phyloP scores from a whole-genome alignment of 2,797 vertebrate species.

The Microhierax caerulescens region DNA sequence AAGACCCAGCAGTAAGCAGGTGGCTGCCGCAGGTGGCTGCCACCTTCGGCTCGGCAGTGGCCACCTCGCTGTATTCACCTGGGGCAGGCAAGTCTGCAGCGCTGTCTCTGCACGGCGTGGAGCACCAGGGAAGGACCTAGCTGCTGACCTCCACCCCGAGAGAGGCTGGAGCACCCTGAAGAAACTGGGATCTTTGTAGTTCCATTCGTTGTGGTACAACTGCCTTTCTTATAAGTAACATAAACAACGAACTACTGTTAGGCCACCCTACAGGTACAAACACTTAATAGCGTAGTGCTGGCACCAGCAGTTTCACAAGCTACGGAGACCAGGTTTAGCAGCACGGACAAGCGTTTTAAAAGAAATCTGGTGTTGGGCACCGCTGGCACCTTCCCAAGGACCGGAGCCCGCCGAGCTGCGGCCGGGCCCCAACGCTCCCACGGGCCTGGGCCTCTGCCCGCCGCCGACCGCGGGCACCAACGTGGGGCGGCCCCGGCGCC shows the following conservation, averaged over 20 bases:
- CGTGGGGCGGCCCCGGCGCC: no score
- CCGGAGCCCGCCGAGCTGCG: background rate
- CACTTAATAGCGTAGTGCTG: background rate
- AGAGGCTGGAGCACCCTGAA: background rate
- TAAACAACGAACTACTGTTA: fast-evolving
- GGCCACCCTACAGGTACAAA: background rate
- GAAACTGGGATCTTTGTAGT: fast-evolving
- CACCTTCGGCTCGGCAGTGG: background rate
- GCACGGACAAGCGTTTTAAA: background rate
- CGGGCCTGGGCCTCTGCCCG: no score
- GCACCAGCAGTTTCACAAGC: background rate
- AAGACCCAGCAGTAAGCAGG: background rate
- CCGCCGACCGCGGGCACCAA: no score
- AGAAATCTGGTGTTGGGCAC: fast-evolving
- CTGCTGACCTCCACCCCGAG: background rate
- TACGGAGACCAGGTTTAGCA: fast-evolving
- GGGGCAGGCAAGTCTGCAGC: fast-evolving
- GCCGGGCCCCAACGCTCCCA: background rate
- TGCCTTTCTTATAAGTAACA: no score
- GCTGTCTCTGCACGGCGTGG: background rate
- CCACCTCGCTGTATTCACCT: fast-evolving
- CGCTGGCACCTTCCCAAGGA: fast-evolving
- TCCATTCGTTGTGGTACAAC: fast-evolving
- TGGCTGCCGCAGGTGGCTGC: background rate
- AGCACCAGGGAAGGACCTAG: background rate